Evolutionary conservation across 30 jellyfish, hydroid and myxozoan species (phyloP).

Genomic region (Nemopilema nomurai): DNA sequence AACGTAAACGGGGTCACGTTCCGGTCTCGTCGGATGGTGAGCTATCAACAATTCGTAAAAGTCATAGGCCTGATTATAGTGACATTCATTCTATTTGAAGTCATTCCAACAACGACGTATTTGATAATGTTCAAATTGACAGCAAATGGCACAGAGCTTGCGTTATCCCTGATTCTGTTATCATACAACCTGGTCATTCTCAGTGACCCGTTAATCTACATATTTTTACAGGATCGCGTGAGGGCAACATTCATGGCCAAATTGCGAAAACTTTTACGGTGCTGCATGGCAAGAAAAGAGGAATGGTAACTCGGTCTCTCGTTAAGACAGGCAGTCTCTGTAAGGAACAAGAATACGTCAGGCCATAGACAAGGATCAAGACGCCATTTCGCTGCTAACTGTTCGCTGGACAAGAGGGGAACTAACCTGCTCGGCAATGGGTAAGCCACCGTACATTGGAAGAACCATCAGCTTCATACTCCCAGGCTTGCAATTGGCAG

Average conservation of each 20-base stretch:
- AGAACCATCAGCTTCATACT: constrained; percentile 65
- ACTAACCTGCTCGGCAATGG: constrained; percentile 89
- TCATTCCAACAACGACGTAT: constrained; percentile 48
- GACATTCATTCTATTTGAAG: constrained; percentile 46
- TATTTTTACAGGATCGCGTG: constrained; percentile 49
- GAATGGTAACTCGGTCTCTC: background rate
- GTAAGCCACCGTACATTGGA: constrained; percentile 93
- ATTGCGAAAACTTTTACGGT: background rate
- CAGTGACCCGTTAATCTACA: constrained; percentile 51
- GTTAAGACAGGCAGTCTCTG: no score
- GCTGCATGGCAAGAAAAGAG: background rate
- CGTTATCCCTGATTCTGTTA: constrained; percentile 6
- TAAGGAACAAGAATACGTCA: background rate
- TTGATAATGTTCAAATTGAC: constrained; percentile 45
- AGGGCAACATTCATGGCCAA: constrained; percentile 1
- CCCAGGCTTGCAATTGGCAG: constrained; percentile 25
- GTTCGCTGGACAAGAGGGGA: background rate
- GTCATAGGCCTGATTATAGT: constrained; percentile 34
- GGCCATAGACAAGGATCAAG: background rate
- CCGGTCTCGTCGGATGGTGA: background rate
- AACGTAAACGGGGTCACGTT: background rate
- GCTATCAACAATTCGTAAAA: constrained; percentile 48
- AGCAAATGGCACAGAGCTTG: constrained; percentile 22
- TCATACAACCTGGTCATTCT: constrained; percentile 25
- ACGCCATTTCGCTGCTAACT: background rate